phyloP scores from a whole-genome alignment of 2,797 vertebrate species.

The Tenualosa ilisha region DNA sequence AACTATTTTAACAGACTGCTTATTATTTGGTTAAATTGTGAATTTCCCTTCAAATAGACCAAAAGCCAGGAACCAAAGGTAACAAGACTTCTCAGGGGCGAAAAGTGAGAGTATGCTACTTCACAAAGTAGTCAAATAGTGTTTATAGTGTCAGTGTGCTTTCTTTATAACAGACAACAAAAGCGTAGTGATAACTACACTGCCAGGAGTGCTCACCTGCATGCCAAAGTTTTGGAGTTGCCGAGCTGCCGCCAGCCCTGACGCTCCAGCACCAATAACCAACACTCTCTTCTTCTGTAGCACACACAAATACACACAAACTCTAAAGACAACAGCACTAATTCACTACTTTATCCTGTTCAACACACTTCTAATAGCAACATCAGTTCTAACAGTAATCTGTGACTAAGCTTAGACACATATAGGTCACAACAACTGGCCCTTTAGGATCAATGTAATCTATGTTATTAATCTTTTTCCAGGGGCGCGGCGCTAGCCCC shows the following conservation, averaged over 20 bases:
- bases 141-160: too few relatives aligned
- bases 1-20: background rate
- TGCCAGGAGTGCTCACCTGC: conserved; percentile 73
- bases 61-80: background rate
- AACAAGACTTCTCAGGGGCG: background rate
- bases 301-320: background rate
- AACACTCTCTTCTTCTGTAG: conserved; percentile 85
- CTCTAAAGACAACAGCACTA: background rate
- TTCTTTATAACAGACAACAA: background rate
- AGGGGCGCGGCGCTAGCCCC: background rate
- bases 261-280: conserved; percentile 88
- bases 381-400: background rate
- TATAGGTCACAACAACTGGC: background rate
- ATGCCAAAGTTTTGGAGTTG: conserved; percentile 95
- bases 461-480: background rate
- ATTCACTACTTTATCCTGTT: background rate
- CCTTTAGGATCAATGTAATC: background rate
- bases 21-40: background rate
- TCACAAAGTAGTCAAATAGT: too few relatives aligned
- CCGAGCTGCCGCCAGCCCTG: conserved; percentile 92
- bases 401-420: background rate
- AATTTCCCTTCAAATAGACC: background rate
- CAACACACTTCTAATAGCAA: background rate
- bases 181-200: background rate
- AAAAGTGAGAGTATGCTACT: too few relatives aligned